These are phyloP conservation scores for Microcaecilia unicolor DNA, from an alignment of 2,797 vertebrate species.

Conservation along the genomic window DNA sequence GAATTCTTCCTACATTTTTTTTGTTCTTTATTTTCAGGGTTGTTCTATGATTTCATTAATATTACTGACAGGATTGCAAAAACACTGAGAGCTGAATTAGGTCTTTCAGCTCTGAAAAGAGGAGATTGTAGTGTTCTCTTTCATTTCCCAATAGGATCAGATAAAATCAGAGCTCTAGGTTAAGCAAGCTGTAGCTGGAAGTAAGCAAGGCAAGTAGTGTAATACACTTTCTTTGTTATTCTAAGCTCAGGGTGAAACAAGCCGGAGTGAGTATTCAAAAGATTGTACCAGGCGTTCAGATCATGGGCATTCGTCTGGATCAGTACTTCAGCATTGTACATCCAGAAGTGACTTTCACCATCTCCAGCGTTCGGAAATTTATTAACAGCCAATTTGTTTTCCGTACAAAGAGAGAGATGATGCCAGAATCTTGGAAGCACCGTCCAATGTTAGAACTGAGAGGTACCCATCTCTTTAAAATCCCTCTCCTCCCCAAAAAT, in stretches of 20 bases:
- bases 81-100: too few relatives aligned
- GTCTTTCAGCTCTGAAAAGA: too few relatives aligned
- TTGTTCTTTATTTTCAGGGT: too few relatives aligned
- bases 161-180: too few relatives aligned
- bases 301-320: constrained; percentile 48
- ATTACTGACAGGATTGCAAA: too few relatives aligned
- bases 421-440: constrained; percentile 52
- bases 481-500: background rate
- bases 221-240: constrained; percentile 10
- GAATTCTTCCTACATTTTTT: too few relatives aligned
- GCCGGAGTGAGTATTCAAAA: constrained; percentile 58
- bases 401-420: constrained; percentile 55
- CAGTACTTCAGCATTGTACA: constrained; percentile 57
- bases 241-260: constrained; percentile 57
- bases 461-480: constrained; percentile 31
- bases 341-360: constrained; percentile 55
- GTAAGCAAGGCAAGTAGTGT: too few relatives aligned
- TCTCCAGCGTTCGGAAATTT: constrained; percentile 59
- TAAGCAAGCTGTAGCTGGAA: too few relatives aligned
- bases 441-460: constrained; percentile 54
- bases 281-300: constrained; percentile 56
- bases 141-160: too few relatives aligned
- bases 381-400: constrained; percentile 70
- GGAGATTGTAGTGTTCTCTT: too few relatives aligned
- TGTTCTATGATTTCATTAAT: too few relatives aligned